These are phyloP conservation scores for Erannis defoliaria DNA, from an alignment of 2,888 invertebrate species.

Conservation along the genomic window DNA sequence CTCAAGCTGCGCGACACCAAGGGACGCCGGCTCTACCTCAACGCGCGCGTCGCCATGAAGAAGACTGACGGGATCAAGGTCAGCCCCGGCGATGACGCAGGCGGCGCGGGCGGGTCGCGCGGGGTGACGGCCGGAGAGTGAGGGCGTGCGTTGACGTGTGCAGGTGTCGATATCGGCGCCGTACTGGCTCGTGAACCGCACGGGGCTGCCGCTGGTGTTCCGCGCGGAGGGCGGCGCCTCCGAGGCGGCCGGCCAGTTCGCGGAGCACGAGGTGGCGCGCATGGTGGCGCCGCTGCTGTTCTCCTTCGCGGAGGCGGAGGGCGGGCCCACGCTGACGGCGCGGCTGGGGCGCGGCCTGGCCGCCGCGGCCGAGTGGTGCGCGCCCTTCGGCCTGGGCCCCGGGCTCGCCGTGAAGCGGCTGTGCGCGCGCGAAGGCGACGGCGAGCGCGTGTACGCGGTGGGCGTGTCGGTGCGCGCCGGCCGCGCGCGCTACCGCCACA, in stretches of 20 bases:
- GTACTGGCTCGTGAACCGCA: constrained; percentile 98
- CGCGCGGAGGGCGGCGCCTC: constrained; percentile 93
- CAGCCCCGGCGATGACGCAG: background rate
- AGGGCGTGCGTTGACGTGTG: background rate
- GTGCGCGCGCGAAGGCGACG: constrained; percentile 68
- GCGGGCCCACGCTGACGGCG: constrained; percentile 91
- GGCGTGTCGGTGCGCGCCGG: constrained; percentile 96
- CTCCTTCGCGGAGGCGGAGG: constrained; percentile 96
- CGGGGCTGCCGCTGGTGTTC: constrained; percentile 98
- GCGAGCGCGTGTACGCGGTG: constrained; percentile 92
- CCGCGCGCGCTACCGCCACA: constrained; percentile 95
- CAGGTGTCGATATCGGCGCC: constrained; percentile 93
- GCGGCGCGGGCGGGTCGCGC: too few species aligned
- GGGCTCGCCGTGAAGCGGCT: constrained; percentile 90
- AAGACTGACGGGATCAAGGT: constrained; percentile 83
- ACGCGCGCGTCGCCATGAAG: constrained; percentile 86
- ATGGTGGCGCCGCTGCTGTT: constrained; percentile 97
- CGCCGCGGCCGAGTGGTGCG: constrained; percentile 90
- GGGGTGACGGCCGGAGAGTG: background rate
- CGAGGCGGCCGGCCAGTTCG: constrained; percentile 95
- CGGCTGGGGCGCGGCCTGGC: constrained; percentile 91
- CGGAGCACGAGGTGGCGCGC: constrained; percentile 97
- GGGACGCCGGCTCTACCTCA: constrained; percentile 91
- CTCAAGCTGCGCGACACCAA: constrained; percentile 91
- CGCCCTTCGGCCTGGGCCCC: constrained; percentile 94